A percentile compares a stretch with the other conserved stretches of the same genome.
phyloP scores from a whole-genome alignment of 1,140 invertebrate genomes.

The Ericerus pela region DNA sequence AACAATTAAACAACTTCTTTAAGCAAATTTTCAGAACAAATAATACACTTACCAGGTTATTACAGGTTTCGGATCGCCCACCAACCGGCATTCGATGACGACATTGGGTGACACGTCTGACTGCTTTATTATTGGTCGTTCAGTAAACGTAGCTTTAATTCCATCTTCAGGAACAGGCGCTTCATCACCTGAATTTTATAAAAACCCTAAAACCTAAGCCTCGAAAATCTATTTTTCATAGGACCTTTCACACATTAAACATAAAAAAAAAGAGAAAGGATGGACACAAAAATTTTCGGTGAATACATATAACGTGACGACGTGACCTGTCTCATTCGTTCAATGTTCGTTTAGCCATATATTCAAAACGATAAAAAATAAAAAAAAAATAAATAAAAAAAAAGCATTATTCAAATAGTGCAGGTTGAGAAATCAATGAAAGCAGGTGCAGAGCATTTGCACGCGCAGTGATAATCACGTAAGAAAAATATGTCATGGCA shows the following conservation, averaged over 20 bases:
- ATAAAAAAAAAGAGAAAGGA: background rate
- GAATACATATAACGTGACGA: no score
- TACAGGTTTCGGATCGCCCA: constrained; percentile 81
- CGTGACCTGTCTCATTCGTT: no score
- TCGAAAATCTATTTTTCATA: background rate
- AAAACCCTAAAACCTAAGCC: constrained; percentile 17
- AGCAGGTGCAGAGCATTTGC: no score
- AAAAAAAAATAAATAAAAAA: no score
- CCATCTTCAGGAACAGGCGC: constrained; percentile 74
- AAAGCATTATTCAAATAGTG: no score
- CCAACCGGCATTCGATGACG: constrained; percentile 87
- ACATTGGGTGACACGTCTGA: constrained; percentile 83
- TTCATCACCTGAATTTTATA: constrained; percentile 58
- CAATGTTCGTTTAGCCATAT: no score
- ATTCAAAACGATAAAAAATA: no score
- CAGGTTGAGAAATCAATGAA: no score
- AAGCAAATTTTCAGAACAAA: no score
- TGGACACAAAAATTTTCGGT: background rate
- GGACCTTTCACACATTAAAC: background rate
- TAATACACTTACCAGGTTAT: constrained; percentile 82
- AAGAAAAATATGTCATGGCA: no score
- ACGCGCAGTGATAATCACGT: no score
- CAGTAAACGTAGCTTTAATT: constrained; percentile 88
- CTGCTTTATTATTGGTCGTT: constrained; percentile 88
- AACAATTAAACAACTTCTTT: no score